Conservation (phyloP, 37 sponge, comb jelly and placozoan genomes). For the Oopsacas minuta region DNA sequence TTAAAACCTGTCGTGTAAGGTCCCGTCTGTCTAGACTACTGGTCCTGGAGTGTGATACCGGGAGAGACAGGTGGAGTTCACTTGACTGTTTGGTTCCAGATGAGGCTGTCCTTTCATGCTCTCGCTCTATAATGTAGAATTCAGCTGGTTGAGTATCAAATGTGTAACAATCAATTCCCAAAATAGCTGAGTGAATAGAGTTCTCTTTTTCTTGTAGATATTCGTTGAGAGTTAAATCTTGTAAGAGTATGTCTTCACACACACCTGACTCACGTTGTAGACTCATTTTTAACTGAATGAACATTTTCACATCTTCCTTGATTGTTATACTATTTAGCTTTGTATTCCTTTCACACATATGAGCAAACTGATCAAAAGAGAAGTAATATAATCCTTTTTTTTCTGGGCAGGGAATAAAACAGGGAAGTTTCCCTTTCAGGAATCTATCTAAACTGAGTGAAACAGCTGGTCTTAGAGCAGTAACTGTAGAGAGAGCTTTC, state of each 20-base stretch:
- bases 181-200: background rate
- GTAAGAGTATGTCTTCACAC: background rate
- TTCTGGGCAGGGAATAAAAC: background rate
- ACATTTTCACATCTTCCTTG: background rate
- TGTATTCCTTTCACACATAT: background rate
- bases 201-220: background rate
- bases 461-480: background rate
- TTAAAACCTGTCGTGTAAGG: background rate
- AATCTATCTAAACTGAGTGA: background rate
- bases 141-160: background rate
- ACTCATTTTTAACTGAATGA: background rate
- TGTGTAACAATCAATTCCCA: constrained; percentile 2
- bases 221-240: background rate
- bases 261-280: background rate
- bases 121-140: background rate
- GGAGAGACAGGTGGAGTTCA: background rate
- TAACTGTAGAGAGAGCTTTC: background rate
- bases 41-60: background rate
- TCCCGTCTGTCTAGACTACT: constrained; percentile 3
- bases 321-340: background rate
- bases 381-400: background rate
- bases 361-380: background rate
- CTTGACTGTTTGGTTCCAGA: background rate
- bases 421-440: background rate
- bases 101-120: background rate